phyloP scores from a whole-genome alignment of 2,113 vertebrate species.

The Centropus unirufus region DNA sequence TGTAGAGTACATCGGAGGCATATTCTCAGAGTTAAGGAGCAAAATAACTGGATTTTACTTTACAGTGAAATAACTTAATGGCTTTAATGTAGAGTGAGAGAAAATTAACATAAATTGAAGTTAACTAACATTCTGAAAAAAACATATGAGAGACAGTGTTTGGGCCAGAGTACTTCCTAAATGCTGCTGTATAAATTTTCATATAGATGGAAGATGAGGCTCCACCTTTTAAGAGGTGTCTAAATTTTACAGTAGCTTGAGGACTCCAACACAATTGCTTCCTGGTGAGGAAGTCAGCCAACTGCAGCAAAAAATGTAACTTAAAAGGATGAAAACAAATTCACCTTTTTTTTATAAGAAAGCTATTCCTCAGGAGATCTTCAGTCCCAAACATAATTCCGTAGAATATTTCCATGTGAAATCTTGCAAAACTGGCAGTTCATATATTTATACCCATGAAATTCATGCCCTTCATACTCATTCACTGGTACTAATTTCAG shows the following conservation, averaged over 20 bases:
- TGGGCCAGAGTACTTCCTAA: background rate
- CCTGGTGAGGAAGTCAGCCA: background rate
- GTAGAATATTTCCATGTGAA: background rate
- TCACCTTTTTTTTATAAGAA: too few species aligned
- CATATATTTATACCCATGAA: background rate
- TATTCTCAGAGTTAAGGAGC: conserved; percentile 22
- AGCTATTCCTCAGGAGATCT: background rate
- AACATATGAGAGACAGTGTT: background rate
- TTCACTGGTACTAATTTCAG: background rate
- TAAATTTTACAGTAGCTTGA: background rate
- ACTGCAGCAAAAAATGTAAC: background rate
- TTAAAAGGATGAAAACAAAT: too few species aligned
- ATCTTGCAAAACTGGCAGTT: background rate
- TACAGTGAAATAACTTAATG: conserved; percentile 14
- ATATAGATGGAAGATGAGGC: background rate
- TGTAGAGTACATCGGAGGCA: background rate
- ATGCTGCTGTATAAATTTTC: background rate
- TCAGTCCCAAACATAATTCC: background rate
- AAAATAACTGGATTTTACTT: background rate
- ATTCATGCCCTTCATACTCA: background rate
- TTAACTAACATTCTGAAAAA: conserved; percentile 13
- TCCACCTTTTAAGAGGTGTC: background rate
- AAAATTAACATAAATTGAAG: conserved; percentile 57
- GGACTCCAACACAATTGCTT: background rate
- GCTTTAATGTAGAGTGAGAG: conserved; percentile 22